Percentiles rank a stretch among this genome's conserved stretches.
Conservation (phyloP, 2,888 invertebrate genomes). For the Bellardia bayeri region DNA sequence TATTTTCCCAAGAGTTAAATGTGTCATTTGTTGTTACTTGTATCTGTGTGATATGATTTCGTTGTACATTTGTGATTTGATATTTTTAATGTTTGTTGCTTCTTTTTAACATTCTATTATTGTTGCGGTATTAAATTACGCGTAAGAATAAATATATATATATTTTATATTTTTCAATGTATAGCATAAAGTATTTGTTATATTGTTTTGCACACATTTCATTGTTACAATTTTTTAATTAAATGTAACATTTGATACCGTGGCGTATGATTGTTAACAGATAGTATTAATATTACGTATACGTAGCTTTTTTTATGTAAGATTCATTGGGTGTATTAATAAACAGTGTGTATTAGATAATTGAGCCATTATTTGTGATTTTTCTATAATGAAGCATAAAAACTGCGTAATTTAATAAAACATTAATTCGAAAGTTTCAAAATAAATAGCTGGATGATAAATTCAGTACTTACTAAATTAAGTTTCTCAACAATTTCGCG, state of each 20-base stretch:
- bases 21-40: slow-evolving; percentile 37
- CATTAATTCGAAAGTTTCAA: no score
- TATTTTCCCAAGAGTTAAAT: slow-evolving; percentile 32
- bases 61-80: slow-evolving; percentile 15
- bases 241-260: neutral
- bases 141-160: neutral
- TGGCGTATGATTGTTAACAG: neutral
- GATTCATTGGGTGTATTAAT: neutral
- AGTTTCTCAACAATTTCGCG: no score
- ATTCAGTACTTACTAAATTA: no score
- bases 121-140: slow-evolving; percentile 37
- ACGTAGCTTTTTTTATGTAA: neutral
- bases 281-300: neutral
- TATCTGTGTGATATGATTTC: neutral
- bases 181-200: neutral
- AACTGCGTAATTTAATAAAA: no score
- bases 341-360: neutral
- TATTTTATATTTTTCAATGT: neutral
- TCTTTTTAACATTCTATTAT: slow-evolving; percentile 4
- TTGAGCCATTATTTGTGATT: neutral
- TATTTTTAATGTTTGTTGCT: slow-evolving; percentile 33
- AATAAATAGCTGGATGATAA: no score
- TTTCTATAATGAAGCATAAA: no score
- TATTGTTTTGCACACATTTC: neutral
- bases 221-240: slow-evolving; percentile 23